phyloP scores from a whole-genome alignment of 1,140 invertebrate species.

The Aphis gossypii region DNA sequence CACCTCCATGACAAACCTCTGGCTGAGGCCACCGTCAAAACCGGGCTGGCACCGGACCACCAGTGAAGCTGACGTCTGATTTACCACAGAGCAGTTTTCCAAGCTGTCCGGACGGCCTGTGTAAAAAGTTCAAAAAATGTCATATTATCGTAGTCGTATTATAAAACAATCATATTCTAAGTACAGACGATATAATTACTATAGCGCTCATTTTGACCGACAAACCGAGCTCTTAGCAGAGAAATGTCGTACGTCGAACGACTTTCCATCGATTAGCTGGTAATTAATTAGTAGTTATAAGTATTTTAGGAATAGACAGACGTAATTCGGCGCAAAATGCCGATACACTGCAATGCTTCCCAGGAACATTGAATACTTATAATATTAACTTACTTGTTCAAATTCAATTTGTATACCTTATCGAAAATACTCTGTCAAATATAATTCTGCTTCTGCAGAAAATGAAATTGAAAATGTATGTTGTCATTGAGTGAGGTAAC shows the following conservation, averaged over 20 bases:
- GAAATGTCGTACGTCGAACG: background rate
- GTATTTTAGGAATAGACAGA: too few species aligned
- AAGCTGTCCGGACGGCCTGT: constrained; percentile 67
- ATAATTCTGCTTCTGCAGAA: background rate
- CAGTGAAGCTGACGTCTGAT: constrained; percentile 82
- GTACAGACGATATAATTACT: too few species aligned
- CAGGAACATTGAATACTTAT: too few species aligned
- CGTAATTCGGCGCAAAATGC: too few species aligned
- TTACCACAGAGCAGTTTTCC: constrained; percentile 74
- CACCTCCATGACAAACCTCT: constrained; percentile 79
- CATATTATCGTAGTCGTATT: too few species aligned
- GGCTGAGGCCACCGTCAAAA: constrained; percentile 76
- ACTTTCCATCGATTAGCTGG: too few species aligned
- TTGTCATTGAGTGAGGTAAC: background rate
- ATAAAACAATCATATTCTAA: too few species aligned
- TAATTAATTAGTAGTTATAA: too few species aligned
- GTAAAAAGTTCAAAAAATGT: background rate
- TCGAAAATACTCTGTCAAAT: background rate
- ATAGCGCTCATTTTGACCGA: too few species aligned
- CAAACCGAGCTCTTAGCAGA: background rate
- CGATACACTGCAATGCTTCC: too few species aligned
- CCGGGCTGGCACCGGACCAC: constrained; percentile 70
- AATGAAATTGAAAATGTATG: background rate
- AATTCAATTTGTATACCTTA: background rate
- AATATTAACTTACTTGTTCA: background rate